These are phyloP conservation scores for Megastigmus dorsalis DNA, from an alignment of 2,888 invertebrate genomes.

Conservation along the genomic window DNA sequence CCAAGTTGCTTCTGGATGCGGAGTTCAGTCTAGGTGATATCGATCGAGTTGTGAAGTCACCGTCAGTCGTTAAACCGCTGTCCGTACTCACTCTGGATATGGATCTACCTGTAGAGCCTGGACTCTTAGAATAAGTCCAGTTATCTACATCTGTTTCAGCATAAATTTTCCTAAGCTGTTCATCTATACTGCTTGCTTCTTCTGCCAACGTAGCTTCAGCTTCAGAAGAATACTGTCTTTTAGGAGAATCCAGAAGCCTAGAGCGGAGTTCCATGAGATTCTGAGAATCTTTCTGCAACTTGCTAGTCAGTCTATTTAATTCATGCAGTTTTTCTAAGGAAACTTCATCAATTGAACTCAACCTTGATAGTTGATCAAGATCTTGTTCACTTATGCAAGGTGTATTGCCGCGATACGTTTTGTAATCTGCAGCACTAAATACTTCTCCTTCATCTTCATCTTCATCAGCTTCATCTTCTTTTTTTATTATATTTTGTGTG, in stretches of 20 bases:
- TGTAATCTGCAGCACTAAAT: conserved; percentile 86
- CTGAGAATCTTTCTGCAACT: conserved; percentile 86
- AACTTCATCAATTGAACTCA: conserved; percentile 86
- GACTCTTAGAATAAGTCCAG: conserved; percentile 83
- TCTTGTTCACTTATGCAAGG: conserved; percentile 87
- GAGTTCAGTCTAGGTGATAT: conserved; percentile 70
- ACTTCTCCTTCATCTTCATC: conserved; percentile 80
- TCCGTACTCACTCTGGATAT: conserved; percentile 76
- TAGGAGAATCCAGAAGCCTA: conserved; percentile 82
- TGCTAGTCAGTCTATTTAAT: conserved; percentile 84
- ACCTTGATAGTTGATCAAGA: conserved; percentile 83
- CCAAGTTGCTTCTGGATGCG: conserved; percentile 68
- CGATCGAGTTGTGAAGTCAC: conserved; percentile 75
- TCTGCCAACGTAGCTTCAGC: conserved; percentile 79
- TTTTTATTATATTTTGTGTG: background rate
- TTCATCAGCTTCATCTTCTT: conserved; percentile 64
- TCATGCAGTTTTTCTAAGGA: conserved; percentile 87
- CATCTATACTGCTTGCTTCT: conserved; percentile 81
- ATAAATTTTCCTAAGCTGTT: conserved; percentile 82
- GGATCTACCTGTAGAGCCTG: conserved; percentile 75
- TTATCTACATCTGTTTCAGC: conserved; percentile 79
- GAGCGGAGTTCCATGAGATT: conserved; percentile 85
- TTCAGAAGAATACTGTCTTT: conserved; percentile 74
- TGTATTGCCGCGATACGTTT: conserved; percentile 85
- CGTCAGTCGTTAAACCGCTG: conserved; percentile 79